Percentiles rank a stretch among this genome's conserved stretches.
These are phyloP conservation scores for Sturmia bella DNA, from an alignment of 2,888 invertebrate genomes.

Conservation along the genomic window DNA sequence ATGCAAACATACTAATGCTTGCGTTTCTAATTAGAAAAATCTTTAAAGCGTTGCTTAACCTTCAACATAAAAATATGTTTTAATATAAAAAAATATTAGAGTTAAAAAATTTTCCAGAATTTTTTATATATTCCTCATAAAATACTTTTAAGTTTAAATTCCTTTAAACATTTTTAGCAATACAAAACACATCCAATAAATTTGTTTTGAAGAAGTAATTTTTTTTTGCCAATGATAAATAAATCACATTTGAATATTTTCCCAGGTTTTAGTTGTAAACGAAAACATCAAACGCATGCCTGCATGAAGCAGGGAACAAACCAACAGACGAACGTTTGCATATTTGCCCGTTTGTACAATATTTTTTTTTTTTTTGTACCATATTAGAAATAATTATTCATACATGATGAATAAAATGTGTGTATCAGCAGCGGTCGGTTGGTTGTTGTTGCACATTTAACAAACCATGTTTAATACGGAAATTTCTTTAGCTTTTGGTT, in stretches of 20 bases:
- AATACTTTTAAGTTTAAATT: too few relatives aligned
- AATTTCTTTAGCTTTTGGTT: conserved; percentile 35
- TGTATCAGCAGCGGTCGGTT: neutral
- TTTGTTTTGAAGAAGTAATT: conserved; percentile 8
- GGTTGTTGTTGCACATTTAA: conserved; percentile 29
- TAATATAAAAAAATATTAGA: too few relatives aligned
- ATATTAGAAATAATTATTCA: conserved; percentile 56
- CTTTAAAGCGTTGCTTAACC: too few relatives aligned
- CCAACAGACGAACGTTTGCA: neutral
- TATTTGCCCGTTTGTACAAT: conserved; percentile 9
- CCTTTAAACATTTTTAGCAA: too few relatives aligned
- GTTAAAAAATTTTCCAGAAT: too few relatives aligned
- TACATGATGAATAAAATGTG: conserved; percentile 36
- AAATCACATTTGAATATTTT: conserved; percentile 55
- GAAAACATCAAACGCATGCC: neutral
- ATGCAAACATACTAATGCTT: too few relatives aligned
- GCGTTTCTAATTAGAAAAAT: too few relatives aligned
- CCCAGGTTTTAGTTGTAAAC: conserved; percentile 44
- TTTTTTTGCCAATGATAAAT: conserved; percentile 2
- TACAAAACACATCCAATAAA: conserved; percentile 23
- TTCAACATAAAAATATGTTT: too few relatives aligned
- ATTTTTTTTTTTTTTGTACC: conserved; percentile 30
- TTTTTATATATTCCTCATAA: too few relatives aligned
- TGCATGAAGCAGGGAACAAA: too few relatives aligned
- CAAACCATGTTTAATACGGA: conserved; percentile 42